Evolutionary conservation across 1,140 invertebrate genomes (phyloP).

Genomic region (Calliopsis andreniformis): DNA sequence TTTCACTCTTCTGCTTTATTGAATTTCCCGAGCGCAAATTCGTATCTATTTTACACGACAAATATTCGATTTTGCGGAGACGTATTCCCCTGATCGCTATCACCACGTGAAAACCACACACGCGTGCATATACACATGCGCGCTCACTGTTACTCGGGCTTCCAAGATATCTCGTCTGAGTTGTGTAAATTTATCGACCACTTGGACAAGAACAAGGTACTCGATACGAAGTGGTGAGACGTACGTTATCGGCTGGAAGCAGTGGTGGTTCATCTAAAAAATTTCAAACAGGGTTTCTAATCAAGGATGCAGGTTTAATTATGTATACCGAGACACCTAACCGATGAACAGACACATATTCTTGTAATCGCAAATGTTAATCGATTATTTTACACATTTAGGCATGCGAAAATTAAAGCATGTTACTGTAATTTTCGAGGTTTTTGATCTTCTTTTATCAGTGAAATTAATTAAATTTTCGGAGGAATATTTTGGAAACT

Average conservation of each 20-base stretch:
- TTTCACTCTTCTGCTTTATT: conserved; percentile 20
- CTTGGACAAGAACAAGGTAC: conserved; percentile 47
- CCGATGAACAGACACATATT: no score
- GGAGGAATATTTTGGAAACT: neutral
- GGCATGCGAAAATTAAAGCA: no score
- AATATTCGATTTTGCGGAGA: conserved; percentile 57
- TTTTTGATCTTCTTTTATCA: no score
- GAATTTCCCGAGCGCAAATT: conserved; percentile 35
- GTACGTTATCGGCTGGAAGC: neutral
- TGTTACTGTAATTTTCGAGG: no score
- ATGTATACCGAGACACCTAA: no score
- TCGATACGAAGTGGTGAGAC: conserved; percentile 31
- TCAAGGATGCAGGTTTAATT: conserved; percentile 21
- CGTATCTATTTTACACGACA: conserved; percentile 51
- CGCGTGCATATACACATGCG: no score
- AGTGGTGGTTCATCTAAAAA: conserved; percentile 28
- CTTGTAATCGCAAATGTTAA: no score
- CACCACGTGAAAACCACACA: conserved; percentile 43
- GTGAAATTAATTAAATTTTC: neutral
- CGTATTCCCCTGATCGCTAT: conserved; percentile 56
- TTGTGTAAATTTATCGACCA: conserved; percentile 52
- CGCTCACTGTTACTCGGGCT: conserved; percentile 47
- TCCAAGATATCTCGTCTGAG: conserved; percentile 55
- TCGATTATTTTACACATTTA: no score
- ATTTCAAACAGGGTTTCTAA: conserved; percentile 36